phyloP scores from a whole-genome alignment of 2,113 vertebrate species.

The Dolichallabes microphthalmus region DNA sequence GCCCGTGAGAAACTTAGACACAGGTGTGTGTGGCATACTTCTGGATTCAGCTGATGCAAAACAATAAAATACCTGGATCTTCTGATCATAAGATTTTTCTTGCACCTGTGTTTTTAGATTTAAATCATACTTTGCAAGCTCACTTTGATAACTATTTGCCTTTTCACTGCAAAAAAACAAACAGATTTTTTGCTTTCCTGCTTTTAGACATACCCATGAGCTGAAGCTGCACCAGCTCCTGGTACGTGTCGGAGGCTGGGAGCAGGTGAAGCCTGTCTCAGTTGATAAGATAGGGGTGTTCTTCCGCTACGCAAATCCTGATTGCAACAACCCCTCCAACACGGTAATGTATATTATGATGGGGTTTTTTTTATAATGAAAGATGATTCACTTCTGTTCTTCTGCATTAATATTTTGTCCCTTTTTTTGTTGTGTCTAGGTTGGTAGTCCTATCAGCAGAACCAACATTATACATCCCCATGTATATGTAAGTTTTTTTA shows the following conservation, averaged over 20 bases:
- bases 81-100: neutral
- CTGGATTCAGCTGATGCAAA: neutral
- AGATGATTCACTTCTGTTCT: neutral
- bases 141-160: neutral
- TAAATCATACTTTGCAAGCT: neutral
- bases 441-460: conserved; percentile 92
- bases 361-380: neutral
- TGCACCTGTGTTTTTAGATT: neutral
- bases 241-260: conserved; percentile 94
- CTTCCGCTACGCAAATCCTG: conserved; percentile 95
- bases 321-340: conserved; percentile 87
- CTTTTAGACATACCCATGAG: conserved; percentile 88
- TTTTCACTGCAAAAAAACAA: neutral
- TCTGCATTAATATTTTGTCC: neutral
- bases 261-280: conserved; percentile 93
- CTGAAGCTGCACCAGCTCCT: conserved; percentile 93
- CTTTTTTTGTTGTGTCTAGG: conserved; percentile 67
- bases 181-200: too few species aligned
- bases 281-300: conserved; percentile 97
- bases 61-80: neutral
- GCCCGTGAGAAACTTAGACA: conserved; percentile 92
- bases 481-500: conserved; percentile 87
- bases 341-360: conserved; percentile 71
- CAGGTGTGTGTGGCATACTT: conserved; percentile 69
- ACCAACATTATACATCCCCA: conserved; percentile 98